These are phyloP conservation scores for Drosophila malerkotliana DNA, from an alignment of 1,140 invertebrate genomes.

Conservation along the genomic window DNA sequence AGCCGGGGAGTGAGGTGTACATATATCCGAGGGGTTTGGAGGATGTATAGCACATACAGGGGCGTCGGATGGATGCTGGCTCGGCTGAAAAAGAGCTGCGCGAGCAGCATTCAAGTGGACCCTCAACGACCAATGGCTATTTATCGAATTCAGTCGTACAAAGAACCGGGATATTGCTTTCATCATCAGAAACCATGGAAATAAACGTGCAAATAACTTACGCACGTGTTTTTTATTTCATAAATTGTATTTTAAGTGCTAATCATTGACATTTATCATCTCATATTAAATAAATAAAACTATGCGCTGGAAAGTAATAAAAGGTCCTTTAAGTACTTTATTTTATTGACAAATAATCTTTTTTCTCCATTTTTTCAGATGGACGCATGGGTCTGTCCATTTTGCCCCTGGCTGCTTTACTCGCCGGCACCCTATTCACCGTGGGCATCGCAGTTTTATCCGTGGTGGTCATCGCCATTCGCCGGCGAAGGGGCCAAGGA, in stretches of 20 bases:
- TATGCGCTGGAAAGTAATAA: no score
- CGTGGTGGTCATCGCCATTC: conserved; percentile 86
- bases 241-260: conserved; percentile 29
- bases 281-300: no score
- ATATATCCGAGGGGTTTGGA: neutral
- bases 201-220: conserved; percentile 1
- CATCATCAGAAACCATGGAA: conserved; percentile 28
- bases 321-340: no score
- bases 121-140: conserved; percentile 39
- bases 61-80: conserved; percentile 1
- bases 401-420: conserved; percentile 86
- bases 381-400: conserved; percentile 86
- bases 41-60: neutral
- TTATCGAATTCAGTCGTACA: conserved; percentile 40
- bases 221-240: conserved; percentile 18
- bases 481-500: conserved; percentile 82
- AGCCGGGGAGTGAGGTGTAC: neutral
- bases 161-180: conserved; percentile 33
- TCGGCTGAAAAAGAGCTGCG: conserved; percentile 40
- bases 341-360: neutral
- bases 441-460: conserved; percentile 87
- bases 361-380: conserved; percentile 84
- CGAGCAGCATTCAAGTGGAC: conserved; percentile 44
- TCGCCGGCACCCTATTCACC: conserved; percentile 87
- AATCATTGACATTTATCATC: neutral